These are phyloP conservation scores for Noctuana brunneofusca DNA, from an alignment of 2,888 invertebrate species.

Conservation along the genomic window DNA sequence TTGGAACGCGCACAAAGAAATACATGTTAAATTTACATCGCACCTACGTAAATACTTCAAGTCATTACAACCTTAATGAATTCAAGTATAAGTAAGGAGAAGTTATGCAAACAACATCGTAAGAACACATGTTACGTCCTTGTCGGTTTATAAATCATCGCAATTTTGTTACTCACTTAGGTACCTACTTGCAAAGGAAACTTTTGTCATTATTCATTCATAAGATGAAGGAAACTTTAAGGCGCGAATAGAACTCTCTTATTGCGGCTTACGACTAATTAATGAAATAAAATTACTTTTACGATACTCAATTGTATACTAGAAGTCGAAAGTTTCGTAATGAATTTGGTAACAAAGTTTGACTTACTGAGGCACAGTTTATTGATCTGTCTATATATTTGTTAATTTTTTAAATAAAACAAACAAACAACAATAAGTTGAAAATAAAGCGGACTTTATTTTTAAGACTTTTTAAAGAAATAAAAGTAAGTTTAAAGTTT, in stretches of 20 bases:
- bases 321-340: not conserved
- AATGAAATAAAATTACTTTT: constrained; percentile 25
- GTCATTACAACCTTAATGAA: not conserved
- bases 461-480: no score
- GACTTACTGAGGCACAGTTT: no score
- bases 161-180: not conserved
- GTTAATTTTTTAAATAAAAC: no score
- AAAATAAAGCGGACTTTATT: no score
- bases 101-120: not conserved
- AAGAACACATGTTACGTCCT: constrained; percentile 17
- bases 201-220: constrained; percentile 28
- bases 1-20: no score
- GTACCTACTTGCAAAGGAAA: not conserved
- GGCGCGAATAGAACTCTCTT: constrained; percentile 24
- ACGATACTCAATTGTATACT: constrained; percentile 8
- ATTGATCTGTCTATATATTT: no score
- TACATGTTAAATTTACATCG: not conserved
- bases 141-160: constrained; percentile 1
- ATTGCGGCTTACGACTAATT: constrained; percentile 25
- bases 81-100: not conserved
- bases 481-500: no score
- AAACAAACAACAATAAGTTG: no score
- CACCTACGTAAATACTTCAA: not conserved
- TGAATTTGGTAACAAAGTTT: not conserved
- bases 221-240: constrained; percentile 26